Conservation (phyloP, 2,888 invertebrate species). For the Drosophila phalerata region DNA sequence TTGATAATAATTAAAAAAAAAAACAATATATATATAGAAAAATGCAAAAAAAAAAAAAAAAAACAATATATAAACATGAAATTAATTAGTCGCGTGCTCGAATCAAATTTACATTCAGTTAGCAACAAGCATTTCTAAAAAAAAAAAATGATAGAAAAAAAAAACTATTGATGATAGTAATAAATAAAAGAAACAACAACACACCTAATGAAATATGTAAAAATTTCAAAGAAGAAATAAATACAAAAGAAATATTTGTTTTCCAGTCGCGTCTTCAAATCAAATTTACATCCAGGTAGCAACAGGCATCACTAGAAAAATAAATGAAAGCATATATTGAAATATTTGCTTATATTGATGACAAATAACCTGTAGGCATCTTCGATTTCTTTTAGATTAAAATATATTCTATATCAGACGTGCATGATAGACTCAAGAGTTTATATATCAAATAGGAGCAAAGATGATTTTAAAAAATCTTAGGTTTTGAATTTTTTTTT, state of each 20-base stretch:
- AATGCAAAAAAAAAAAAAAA: neutral
- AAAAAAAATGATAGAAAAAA: no score
- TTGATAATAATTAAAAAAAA: constrained; percentile 1
- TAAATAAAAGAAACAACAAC: neutral
- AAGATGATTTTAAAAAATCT: no score
- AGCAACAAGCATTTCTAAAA: no score
- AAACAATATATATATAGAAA: neutral
- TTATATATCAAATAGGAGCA: no score
- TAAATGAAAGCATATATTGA: no score
- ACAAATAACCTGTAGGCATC: no score
- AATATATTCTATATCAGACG: no score
- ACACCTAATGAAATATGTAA: neutral
- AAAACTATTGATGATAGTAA: neutral
- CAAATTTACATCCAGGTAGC: constrained; percentile 13
- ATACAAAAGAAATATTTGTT: constrained; percentile 6
- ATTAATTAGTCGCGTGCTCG: no score
- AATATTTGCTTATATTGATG: no score
- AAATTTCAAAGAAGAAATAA: constrained; percentile 1
- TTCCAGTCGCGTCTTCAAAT: neutral
- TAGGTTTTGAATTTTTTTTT: no score
- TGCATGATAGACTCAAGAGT: no score
- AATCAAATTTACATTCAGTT: neutral
- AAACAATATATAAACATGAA: neutral
- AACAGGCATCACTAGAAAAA: constrained; percentile 16
- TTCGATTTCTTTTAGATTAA: no score